Evolutionary conservation across 2,797 vertebrate genomes (phyloP), one percentile per base, ranked within the genome.

Genomic region (Falco berigora): DNA sequence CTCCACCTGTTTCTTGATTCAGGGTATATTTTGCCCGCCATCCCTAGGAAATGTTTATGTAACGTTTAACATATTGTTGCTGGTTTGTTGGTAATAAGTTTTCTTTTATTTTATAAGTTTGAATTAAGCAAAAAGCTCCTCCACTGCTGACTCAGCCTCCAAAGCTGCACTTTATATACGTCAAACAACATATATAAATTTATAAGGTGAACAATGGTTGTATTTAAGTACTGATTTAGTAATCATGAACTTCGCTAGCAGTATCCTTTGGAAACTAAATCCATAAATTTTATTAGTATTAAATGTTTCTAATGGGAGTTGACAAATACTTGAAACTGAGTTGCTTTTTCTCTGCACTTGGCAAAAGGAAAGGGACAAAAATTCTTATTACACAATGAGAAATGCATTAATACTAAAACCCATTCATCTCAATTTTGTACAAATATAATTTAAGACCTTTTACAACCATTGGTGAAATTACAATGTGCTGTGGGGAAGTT

Each of bases 251-350:
- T 98, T 98, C 87, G 74, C 98, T 99, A 99, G 99, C 98, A 98
- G 98, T 98, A 98, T 98, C 97, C 98, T 98, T 98, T 98, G 98
- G 98, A 99, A 99, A 99, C 98, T 97, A 91, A 98, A 98, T 97
- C 97, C 98, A 98, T 99, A 99, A 98, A 99, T 99, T 99, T 97
- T 98, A 99, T 98, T 98, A 98, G 98, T 98, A 99, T 99, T 99
- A 99, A 99, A 99, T 98, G 98, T 98, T 99, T 99, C 99, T 99
- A 99, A 99, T 98, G 99, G 98, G 99, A 99, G 98, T 98, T 99
- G 99, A 99, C 99, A 99, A 99, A 99, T 99, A 99, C 98, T 98
- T 99, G 98, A 99, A 98, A 98, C 98, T 92, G 98, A 98, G 97
- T 98, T 98, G 98, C 98, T 97, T 98, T 98, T 98, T 98, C 98